Evolutionary conservation across 2,888 invertebrate genomes (phyloP).

Genomic region (Pardosa pseudoannulata): DNA sequence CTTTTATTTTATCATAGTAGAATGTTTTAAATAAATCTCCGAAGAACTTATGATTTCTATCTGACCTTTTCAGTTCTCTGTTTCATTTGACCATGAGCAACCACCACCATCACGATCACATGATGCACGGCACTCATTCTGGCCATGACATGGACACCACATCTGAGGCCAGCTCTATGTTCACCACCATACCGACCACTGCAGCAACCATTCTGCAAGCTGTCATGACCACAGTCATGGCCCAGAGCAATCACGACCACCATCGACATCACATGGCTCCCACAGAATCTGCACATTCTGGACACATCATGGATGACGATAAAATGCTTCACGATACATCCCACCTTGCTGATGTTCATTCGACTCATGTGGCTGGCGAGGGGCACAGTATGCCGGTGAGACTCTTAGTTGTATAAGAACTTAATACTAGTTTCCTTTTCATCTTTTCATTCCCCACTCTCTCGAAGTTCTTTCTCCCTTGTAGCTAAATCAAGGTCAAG

Average conservation of each 20-base stretch:
- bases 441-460: too few species aligned
- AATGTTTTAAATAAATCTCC: not conserved
- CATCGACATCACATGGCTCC: constrained; percentile 7
- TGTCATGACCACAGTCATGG: constrained; percentile 54
- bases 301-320: constrained; percentile 23
- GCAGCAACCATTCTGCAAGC: constrained; percentile 48
- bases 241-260: constrained; percentile 5
- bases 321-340: not conserved
- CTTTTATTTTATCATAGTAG: too few species aligned
- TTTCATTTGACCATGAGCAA: constrained; percentile 29
- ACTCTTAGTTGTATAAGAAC: too few species aligned
- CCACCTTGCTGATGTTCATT: constrained; percentile 25
- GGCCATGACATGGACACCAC: constrained; percentile 27
- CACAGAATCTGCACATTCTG: constrained; percentile 10
- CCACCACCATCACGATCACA: constrained; percentile 46
- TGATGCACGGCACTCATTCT: not conserved
- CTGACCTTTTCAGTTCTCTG: not conserved
- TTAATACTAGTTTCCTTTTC: too few species aligned
- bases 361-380: constrained; percentile 19
- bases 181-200: constrained; percentile 21
- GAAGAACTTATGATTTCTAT: not conserved
- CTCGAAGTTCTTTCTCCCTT: too few species aligned
- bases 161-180: not conserved
- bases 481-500: too few species aligned
- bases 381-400: constrained; percentile 61